Percentiles rank a stretch among this genome's conserved stretches.
Evolutionary conservation across 2,888 invertebrate genomes (phyloP).

Genomic region (Cynaeus angustus): DNA sequence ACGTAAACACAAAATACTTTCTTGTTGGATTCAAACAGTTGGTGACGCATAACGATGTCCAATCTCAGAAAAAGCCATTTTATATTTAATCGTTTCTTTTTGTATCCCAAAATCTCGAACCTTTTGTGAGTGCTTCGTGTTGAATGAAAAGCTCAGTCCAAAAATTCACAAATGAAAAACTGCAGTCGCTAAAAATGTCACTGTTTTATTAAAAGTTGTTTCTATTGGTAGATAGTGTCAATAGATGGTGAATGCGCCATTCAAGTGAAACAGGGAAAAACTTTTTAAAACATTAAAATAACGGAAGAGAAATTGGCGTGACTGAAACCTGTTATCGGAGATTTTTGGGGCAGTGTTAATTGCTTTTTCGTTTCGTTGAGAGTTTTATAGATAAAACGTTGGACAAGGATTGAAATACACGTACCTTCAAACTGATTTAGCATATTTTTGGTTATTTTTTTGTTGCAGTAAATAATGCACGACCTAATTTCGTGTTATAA

Average conservation of each 20-base stretch:
- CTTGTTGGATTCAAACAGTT: constrained; percentile 16
- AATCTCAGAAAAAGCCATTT: constrained; percentile 1
- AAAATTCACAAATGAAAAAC: constrained; percentile 15
- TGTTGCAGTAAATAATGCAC: background rate
- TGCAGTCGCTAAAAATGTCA: constrained; percentile 1
- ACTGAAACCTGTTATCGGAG: constrained; percentile 27
- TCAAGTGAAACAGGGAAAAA: constrained; percentile 5
- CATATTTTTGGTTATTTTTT: background rate
- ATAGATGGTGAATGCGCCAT: background rate
- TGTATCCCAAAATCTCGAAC: background rate
- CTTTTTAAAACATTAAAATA: constrained; percentile 17
- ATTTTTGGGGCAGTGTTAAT: constrained; percentile 32
- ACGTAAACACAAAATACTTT: constrained; percentile 7
- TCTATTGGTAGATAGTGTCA: constrained; percentile 15
- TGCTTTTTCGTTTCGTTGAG: constrained; percentile 24
- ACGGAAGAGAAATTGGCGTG: constrained; percentile 32
- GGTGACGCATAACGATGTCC: constrained; percentile 16
- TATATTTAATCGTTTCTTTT: constrained; percentile 13
- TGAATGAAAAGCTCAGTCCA: background rate
- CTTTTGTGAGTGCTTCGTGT: constrained; percentile 29
- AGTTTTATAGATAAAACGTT: constrained; percentile 17
- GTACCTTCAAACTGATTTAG: background rate
- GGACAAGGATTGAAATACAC: background rate
- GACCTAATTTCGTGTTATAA: background rate
- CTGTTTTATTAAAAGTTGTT: constrained; percentile 32